Percentiles rank a stretch among this genome's conserved stretches.
phyloP scores from a whole-genome alignment of 2,113 vertebrate genomes.

The Pomatostomus ruficeps region DNA sequence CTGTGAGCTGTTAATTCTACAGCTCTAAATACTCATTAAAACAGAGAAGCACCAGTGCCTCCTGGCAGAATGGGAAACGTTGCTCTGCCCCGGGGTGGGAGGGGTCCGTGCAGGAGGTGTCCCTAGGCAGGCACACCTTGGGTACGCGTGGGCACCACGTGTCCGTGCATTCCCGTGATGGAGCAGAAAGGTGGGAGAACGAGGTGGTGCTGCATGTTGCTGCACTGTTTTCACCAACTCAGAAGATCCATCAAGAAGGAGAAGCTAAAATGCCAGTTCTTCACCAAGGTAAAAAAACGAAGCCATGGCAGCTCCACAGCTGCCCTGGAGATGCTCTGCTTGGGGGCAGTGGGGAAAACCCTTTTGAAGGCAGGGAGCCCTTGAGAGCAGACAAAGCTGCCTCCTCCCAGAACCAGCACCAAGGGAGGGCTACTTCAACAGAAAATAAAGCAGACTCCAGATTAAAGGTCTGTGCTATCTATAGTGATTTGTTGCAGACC shows the following conservation, averaged over 20 bases:
- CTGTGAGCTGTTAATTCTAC: not conserved
- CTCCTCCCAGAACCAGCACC: not conserved
- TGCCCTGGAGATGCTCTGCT: not conserved
- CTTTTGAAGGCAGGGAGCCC: not conserved
- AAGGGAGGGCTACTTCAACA: not conserved
- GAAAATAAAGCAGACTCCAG: not conserved
- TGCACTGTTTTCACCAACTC: not conserved
- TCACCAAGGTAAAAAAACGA: not conserved
- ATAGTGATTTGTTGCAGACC: not conserved
- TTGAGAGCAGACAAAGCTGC: not conserved
- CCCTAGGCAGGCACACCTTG: not conserved
- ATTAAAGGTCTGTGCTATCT: not conserved
- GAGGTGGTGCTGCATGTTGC: not conserved
- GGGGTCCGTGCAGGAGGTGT: not conserved
- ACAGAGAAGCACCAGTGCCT: not conserved
- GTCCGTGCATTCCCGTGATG: not conserved
- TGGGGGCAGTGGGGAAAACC: not conserved
- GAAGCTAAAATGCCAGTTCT: not conserved
- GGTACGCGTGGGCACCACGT: fast-evolving
- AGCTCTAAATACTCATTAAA: not conserved
- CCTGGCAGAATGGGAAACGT: not conserved
- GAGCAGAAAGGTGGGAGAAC: not conserved
- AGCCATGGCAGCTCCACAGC: not conserved
- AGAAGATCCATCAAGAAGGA: not conserved
- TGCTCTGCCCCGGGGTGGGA: not conserved